Evolutionary conservation across 30 jellyfish, hydroid and myxozoan species (phyloP).

Genomic region (Morbakka virulenta): DNA sequence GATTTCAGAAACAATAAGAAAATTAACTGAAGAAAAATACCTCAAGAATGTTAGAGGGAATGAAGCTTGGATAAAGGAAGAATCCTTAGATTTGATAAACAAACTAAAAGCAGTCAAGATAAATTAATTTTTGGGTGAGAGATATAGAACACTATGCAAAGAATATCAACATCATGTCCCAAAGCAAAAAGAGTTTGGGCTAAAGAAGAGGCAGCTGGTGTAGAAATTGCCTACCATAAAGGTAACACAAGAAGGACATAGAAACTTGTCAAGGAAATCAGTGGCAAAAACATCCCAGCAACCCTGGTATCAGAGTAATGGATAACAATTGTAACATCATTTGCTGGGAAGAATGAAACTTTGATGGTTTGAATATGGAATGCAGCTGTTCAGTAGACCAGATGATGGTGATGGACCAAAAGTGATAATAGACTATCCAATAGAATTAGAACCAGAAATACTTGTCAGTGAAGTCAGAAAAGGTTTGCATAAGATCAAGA

Average conservation of each 20-base stretch:
- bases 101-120: too few relatives aligned
- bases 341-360: not conserved
- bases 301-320: not conserved
- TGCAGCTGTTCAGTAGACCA: not conserved
- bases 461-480: not conserved
- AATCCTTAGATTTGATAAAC: too few relatives aligned
- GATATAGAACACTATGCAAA: too few relatives aligned
- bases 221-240: not conserved
- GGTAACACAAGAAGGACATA: not conserved
- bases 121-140: too few relatives aligned
- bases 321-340: not conserved
- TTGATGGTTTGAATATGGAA: not conserved
- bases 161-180: too few relatives aligned
- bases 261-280: not conserved
- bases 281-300: not conserved
- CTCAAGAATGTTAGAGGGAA: too few relatives aligned
- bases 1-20: too few relatives aligned
- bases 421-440: not conserved
- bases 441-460: not conserved
- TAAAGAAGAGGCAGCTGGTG: too few relatives aligned
- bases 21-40: too few relatives aligned
- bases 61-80: too few relatives aligned
- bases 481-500: not conserved
- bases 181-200: too few relatives aligned
- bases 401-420: not conserved